These are phyloP conservation scores for Platycnemis pennipes DNA, from an alignment of 2,888 invertebrate genomes.

Conservation along the genomic window DNA sequence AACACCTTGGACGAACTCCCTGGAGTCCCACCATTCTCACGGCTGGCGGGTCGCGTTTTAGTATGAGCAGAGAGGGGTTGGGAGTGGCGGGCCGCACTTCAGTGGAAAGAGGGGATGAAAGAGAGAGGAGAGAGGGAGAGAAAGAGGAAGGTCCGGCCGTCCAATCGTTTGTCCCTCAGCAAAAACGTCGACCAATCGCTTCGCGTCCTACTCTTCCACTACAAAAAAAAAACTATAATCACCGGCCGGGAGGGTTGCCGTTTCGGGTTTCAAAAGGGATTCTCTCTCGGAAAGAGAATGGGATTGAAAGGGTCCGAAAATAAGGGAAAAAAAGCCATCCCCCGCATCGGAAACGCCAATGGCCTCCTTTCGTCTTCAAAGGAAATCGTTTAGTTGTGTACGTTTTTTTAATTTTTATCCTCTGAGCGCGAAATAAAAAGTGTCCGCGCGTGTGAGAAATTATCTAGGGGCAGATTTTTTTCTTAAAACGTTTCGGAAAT, in stretches of 20 bases:
- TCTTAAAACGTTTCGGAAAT: background rate
- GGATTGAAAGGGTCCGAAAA: too few species aligned
- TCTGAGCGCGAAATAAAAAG: too few species aligned
- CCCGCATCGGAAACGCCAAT: background rate
- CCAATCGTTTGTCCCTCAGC: background rate
- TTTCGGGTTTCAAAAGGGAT: background rate
- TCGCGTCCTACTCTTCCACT: background rate
- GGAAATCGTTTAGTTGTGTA: background rate
- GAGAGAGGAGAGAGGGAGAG: background rate
- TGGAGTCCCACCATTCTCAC: background rate
- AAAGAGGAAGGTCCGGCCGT: background rate
- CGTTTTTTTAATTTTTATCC: too few species aligned
- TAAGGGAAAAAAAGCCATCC: too few species aligned
- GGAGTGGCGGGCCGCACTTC: slow-evolving; percentile 10
- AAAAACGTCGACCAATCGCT: background rate
- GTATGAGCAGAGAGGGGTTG: background rate
- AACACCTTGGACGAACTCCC: background rate
- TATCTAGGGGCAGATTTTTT: background rate
- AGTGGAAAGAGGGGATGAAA: background rate
- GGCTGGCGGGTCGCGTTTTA: slow-evolving; percentile 11
- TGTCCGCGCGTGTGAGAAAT: too few species aligned
- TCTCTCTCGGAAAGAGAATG: background rate
- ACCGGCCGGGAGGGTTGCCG: background rate
- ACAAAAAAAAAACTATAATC: background rate
- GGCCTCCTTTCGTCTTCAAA: background rate